These are phyloP conservation scores for Hofmannophila pseudospretella DNA, from an alignment of 2,888 invertebrate genomes.

Conservation along the genomic window DNA sequence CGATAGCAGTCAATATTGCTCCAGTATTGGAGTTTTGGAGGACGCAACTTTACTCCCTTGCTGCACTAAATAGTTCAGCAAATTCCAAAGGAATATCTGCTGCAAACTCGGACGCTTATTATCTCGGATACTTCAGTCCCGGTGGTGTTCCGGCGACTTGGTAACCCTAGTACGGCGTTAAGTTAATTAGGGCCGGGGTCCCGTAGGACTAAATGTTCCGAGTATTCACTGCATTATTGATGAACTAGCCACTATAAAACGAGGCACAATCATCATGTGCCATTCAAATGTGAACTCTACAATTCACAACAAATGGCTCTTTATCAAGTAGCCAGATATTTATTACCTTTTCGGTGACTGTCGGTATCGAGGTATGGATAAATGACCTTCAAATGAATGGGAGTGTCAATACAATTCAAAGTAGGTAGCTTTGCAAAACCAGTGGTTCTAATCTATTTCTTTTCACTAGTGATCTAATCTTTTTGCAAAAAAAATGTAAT, in stretches of 20 bases:
- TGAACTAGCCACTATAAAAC: constrained; percentile 22
- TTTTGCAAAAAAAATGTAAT: too few relatives aligned
- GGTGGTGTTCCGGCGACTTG: not conserved
- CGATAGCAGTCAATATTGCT: too few relatives aligned
- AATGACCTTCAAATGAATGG: constrained; percentile 1
- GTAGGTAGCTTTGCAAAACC: too few relatives aligned
- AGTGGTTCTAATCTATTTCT: too few relatives aligned
- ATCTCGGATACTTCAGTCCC: not conserved
- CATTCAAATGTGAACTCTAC: constrained; percentile 8
- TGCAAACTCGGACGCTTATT: constrained; percentile 1
- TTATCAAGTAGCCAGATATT: not conserved
- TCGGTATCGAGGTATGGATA: not conserved
- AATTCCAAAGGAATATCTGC: not conserved
- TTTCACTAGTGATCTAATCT: too few relatives aligned
- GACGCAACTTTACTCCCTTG: constrained; percentile 1
- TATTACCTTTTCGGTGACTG: not conserved
- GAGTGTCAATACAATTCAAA: not conserved
- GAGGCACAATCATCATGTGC: constrained; percentile 9
- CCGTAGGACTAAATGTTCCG: constrained; percentile 34
- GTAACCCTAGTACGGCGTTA: constrained; percentile 11
- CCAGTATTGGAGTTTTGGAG: too few relatives aligned
- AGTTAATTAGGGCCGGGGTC: constrained; percentile 38
- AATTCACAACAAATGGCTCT: not conserved
- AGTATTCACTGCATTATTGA: constrained; percentile 45
- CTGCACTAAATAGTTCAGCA: not conserved